Percentiles rank a stretch among this genome's conserved stretches.
Evolutionary conservation across 2,888 invertebrate genomes (phyloP).

Genomic region (Scaptomyza flava): DNA sequence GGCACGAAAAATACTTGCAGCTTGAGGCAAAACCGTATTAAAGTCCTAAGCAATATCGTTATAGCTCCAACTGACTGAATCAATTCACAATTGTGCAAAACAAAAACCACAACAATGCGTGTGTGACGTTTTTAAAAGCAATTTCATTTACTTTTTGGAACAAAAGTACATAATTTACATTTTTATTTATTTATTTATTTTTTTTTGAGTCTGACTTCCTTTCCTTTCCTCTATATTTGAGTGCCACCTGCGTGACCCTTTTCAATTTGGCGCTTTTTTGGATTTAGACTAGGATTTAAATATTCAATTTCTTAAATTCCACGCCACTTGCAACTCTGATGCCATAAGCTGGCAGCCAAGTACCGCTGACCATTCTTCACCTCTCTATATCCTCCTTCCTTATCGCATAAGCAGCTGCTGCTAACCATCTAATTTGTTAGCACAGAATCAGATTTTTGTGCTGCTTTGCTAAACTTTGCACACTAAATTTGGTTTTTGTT

Average conservation of each 20-base stretch:
- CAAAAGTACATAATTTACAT: conserved; percentile 35
- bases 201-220: neutral
- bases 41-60: conserved; percentile 33
- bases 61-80: conserved; percentile 28
- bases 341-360: conserved; percentile 38
- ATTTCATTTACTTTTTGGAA: conserved; percentile 44
- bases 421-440: conserved; percentile 48
- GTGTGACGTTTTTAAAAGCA: conserved; percentile 50
- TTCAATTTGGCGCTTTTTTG: conserved; percentile 59
- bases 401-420: conserved; percentile 35
- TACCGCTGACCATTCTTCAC: neutral
- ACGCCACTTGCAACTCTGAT: conserved; percentile 42
- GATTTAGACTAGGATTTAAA: conserved; percentile 67
- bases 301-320: conserved; percentile 68
- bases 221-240: too few relatives aligned
- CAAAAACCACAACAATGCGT: conserved; percentile 14
- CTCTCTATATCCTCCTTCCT: too few relatives aligned
- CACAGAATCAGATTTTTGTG: conserved; percentile 33
- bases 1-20: conserved; percentile 31
- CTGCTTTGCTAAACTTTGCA: conserved; percentile 48
- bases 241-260: too few relatives aligned
- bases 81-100: conserved; percentile 57
- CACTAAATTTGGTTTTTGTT: conserved; percentile 20
- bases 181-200: too few relatives aligned
- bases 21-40: conserved; percentile 49